These are phyloP conservation scores for Drosophila lutescens DNA, from an alignment of 2,888 invertebrate species.

Conservation along the genomic window DNA sequence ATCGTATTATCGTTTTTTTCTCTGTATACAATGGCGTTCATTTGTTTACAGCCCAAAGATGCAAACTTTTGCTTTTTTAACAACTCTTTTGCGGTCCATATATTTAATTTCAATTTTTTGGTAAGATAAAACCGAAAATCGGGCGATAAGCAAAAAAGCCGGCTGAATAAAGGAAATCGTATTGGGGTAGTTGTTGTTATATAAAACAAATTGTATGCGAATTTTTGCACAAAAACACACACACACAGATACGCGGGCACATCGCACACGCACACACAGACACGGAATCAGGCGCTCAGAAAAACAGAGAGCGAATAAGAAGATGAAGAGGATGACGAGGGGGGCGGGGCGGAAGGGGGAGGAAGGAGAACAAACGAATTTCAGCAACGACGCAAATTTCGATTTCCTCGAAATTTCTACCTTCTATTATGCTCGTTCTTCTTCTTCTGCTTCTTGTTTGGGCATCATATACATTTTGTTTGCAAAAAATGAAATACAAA, in stretches of 20 bases:
- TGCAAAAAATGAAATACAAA: constrained; percentile 53
- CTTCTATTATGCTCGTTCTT: constrained; percentile 71
- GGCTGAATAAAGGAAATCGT: constrained; percentile 64
- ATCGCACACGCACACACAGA: constrained; percentile 8
- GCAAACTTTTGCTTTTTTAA: constrained; percentile 22
- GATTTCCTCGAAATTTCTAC: constrained; percentile 78
- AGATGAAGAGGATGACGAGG: constrained; percentile 21
- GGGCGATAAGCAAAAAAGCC: constrained; percentile 71
- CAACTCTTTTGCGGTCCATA: constrained; percentile 24
- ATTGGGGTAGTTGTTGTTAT: constrained; percentile 74
- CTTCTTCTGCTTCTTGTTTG: constrained; percentile 40
- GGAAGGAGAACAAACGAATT: constrained; percentile 61
- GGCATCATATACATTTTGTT: constrained; percentile 58
- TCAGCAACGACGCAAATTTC: constrained; percentile 76
- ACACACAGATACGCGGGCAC: constrained; percentile 20
- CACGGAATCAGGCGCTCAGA: constrained; percentile 38
- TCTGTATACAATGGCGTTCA: constrained; percentile 27
- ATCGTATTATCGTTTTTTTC: not conserved
- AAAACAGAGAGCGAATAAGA: constrained; percentile 51
- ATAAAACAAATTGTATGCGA: constrained; percentile 72
- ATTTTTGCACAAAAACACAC: constrained; percentile 37
- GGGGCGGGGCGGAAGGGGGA: constrained; percentile 13
- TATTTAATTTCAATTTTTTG: constrained; percentile 23
- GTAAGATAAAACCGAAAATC: constrained; percentile 49
- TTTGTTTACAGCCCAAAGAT: constrained; percentile 37